phyloP scores from a whole-genome alignment of 2,113 vertebrate genomes.

The Strix aluco region DNA sequence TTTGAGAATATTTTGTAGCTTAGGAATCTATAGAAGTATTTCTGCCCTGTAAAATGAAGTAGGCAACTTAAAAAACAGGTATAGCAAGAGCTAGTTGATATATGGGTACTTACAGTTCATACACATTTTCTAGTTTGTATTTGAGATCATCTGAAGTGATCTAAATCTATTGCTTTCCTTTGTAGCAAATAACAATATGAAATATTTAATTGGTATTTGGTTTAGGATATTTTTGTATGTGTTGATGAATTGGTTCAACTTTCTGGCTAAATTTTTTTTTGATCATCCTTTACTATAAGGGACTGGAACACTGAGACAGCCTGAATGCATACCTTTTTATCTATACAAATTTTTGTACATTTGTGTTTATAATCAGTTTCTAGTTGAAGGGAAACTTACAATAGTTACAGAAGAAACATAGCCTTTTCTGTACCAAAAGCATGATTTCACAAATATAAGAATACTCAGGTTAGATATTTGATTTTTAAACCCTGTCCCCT shows the following conservation, averaged over 20 bases:
- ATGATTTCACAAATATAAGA: neutral
- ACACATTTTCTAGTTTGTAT: neutral
- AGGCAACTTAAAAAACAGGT: neutral
- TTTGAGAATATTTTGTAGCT: neutral
- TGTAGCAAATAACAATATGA: neutral
- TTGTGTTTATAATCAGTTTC: neutral
- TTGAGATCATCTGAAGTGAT: neutral
- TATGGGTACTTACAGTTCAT: neutral
- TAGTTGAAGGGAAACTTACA: neutral
- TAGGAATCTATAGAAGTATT: neutral
- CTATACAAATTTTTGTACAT: neutral
- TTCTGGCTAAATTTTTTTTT: neutral
- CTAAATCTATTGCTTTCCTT: neutral
- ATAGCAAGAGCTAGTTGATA: neutral
- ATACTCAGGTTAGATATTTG: too few relatives aligned
- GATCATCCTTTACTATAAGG: neutral
- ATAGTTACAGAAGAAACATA: neutral
- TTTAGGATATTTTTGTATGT: neutral
- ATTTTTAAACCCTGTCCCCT: too few relatives aligned
- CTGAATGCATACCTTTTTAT: neutral
- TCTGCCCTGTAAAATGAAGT: neutral
- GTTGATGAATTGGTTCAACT: neutral
- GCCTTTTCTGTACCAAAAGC: neutral
- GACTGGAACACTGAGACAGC: neutral
- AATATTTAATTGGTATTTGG: neutral